These are phyloP conservation scores for Epinotia ramella DNA, from an alignment of 2,888 invertebrate species.

Conservation along the genomic window DNA sequence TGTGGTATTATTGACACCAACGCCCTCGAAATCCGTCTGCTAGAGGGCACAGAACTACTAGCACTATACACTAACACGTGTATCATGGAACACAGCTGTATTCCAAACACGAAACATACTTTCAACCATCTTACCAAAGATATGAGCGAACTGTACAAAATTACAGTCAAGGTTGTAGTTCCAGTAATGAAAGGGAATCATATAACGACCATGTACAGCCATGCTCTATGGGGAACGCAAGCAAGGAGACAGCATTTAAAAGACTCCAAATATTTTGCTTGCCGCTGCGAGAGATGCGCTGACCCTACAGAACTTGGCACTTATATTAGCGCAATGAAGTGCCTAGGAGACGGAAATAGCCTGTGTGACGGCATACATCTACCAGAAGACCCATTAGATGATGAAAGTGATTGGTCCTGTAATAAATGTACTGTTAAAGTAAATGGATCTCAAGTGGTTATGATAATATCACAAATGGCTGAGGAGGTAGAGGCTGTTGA, in stretches of 20 bases:
- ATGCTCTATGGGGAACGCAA: constrained; percentile 94
- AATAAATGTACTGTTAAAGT: constrained; percentile 88
- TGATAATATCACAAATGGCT: constrained; percentile 89
- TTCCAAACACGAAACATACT: constrained; percentile 91
- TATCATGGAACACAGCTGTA: constrained; percentile 93
- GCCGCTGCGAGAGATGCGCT: constrained; percentile 89
- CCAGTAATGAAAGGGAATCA: constrained; percentile 89
- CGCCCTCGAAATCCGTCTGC: constrained; percentile 89
- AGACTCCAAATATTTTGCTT: constrained; percentile 92
- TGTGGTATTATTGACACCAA: constrained; percentile 95
- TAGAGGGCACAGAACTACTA: constrained; percentile 88
- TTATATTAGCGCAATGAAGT: constrained; percentile 89
- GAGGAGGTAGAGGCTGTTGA: constrained; percentile 90
- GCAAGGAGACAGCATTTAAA: constrained; percentile 91
- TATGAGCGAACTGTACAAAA: constrained; percentile 85
- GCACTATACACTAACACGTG: constrained; percentile 91
- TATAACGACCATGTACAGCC: constrained; percentile 94
- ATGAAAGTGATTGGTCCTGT: constrained; percentile 91
- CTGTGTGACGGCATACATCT: constrained; percentile 89
- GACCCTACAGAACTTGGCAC: constrained; percentile 94
- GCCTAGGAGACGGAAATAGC: constrained; percentile 84
- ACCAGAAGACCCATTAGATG: constrained; percentile 89
- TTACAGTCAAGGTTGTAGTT: constrained; percentile 88
- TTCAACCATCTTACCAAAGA: constrained; percentile 85
- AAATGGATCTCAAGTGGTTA: constrained; percentile 87